Evolutionary conservation across 1,140 invertebrate species (phyloP).

Genomic region (Drosophila malerkotliana): DNA sequence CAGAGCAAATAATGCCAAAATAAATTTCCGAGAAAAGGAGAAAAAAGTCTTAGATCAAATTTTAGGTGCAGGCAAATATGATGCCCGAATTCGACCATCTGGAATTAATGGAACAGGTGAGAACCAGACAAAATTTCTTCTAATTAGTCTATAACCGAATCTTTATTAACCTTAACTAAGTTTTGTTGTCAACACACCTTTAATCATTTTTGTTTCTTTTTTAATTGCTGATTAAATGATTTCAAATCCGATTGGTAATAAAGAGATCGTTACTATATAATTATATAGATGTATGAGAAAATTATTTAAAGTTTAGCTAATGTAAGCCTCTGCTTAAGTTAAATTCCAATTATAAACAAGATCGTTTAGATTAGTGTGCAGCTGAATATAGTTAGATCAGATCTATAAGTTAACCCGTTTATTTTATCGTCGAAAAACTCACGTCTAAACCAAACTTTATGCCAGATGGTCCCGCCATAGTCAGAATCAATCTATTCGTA

Average conservation of each 20-base stretch:
- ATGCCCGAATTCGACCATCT: constrained; percentile 95
- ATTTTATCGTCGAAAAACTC: constrained; percentile 50
- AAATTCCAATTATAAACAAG: constrained; percentile 10
- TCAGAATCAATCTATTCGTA: constrained; percentile 98
- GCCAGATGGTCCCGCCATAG: constrained; percentile 95
- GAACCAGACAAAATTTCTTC: constrained; percentile 50
- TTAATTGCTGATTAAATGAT: background rate
- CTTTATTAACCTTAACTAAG: constrained; percentile 17
- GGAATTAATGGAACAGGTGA: constrained; percentile 96
- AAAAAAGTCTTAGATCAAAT: constrained; percentile 97
- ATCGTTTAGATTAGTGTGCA: constrained; percentile 46
- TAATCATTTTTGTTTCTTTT: constrained; percentile 2
- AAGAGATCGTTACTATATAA: constrained; percentile 10
- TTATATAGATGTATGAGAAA: constrained; percentile 12
- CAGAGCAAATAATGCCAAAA: constrained; percentile 88
- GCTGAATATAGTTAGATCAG: constrained; percentile 51
- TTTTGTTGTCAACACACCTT: background rate
- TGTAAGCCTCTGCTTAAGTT: constrained; percentile 33
- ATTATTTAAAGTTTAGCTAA: constrained; percentile 28
- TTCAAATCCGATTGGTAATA: constrained; percentile 3
- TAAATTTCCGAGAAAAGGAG: constrained; percentile 96
- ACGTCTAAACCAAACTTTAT: constrained; percentile 83
- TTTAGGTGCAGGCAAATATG: constrained; percentile 94
- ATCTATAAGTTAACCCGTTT: constrained; percentile 38
- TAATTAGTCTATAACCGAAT: background rate